Base-by-base conservation (phyloP, 2,888 invertebrate genomes). In the Pseudococcus viburni region DNA sequence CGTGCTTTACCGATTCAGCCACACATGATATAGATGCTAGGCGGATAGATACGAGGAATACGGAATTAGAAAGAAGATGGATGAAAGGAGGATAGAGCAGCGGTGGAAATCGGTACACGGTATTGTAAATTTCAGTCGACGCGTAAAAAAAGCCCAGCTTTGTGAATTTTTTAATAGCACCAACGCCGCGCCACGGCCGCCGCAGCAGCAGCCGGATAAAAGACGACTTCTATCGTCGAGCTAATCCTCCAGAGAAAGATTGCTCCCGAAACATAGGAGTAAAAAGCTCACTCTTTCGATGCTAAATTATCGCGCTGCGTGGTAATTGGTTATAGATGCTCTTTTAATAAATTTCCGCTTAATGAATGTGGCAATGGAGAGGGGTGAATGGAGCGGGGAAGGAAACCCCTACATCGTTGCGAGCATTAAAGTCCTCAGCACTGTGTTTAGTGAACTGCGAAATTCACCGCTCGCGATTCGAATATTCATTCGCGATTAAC, bases 241-340 rank as follows among this genome's bases (percentile, higher is more conserved):
- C 59, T 59, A 19, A 73, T 73, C 68, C 68, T 33, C 68, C 9
- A 33, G 68, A 73, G 68, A 2, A 73, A 73, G 68, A 73, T 73
- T 73, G 68, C 68, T 11, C 59, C 55, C 59, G 59, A 11, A 73
- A 73, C 68, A 12, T 33, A 4, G 68, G 12, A 73, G 8, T 59
- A 59, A 59, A 59, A 59, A 59, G 59, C 68, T 26, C 68, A 73
- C 68, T 73, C 33, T 73, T 73, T 33, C 68, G 59, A 2, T 26
- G 68, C 26, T 73, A 33, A 73, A 73, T 73, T 73, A 73, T 33
- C 68, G 33, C 68, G 15, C 26, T 22, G 33, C n/a, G 26, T 12
- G 68, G 33, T 73, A 73, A 73, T 73, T 73, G 33, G 33, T 33
- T 73, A 73, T 73, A 73, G 68, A 73, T 73, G 68, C 26, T 33